Evolutionary conservation across 2,113 vertebrate genomes (phyloP), one percentile per base, ranked within the genome.

Genomic region (Mastomys coucha): DNA sequence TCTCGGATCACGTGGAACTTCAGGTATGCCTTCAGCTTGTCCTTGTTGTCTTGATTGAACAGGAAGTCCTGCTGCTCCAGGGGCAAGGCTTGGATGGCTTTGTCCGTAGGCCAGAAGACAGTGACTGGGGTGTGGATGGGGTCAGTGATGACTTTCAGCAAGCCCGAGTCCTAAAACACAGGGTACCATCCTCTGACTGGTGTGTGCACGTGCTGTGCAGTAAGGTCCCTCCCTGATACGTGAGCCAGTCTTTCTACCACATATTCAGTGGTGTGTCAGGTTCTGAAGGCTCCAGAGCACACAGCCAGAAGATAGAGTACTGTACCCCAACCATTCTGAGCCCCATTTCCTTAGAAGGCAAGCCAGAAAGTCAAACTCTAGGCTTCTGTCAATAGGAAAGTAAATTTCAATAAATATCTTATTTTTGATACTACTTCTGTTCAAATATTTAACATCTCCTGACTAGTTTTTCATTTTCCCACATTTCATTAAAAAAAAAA

Each of bases 1-100:
- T 98, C 98, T 1, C 98, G 98, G 89, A 99, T 92, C n/a, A 99
- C 90, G 58, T 99, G 99, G 97, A 99, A 99, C 98, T 99, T 99
- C 82, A 99, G 96, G 88, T 99, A 99, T 91, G 99, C 99, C 67
- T 97, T 93, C 93, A 99, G 98, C 93, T 99, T 98, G 9, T 98
- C 96, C 0, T 97, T 98, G 97, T 99, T 99, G 67, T 99, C 96
- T 39, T 92, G 96, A 89, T 97, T 99, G 91, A 99, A 99, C 73
- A 99, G 99, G 97, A 99, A 99, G 92, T 99, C 98, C 97, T 98
- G 99, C 85, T 99, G 99, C 28, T 99, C 98, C 92, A 98, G 97
- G 0, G 99, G 97, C 45, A 99, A 98, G 19, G 98, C 98, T 7
- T 98, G 98, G 97, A 99, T 98, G 69, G 98, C 98, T 0, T 7